These are phyloP conservation scores for Psammodynastes pulverulentus DNA, from an alignment of 2,113 vertebrate species.

Conservation along the genomic window DNA sequence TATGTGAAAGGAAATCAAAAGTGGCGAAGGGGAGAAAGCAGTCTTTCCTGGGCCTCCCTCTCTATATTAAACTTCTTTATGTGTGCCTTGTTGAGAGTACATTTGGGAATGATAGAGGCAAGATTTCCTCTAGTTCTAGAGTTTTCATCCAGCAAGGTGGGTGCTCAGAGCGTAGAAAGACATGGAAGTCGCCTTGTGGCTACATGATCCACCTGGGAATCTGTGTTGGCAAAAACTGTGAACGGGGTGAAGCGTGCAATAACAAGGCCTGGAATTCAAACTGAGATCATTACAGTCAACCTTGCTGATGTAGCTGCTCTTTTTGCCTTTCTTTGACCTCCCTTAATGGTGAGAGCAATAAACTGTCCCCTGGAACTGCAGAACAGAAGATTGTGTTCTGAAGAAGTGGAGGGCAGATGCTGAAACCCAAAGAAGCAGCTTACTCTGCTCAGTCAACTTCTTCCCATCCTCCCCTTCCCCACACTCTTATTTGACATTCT, in stretches of 20 bases:
- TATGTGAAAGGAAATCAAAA: neutral
- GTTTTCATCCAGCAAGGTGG: neutral
- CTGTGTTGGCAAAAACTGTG: neutral
- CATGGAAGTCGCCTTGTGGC: neutral
- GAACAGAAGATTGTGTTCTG: neutral
- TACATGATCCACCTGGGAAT: neutral
- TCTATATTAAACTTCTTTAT: neutral
- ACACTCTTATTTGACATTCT: neutral
- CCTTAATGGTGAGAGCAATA: neutral
- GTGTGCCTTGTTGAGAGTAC: neutral
- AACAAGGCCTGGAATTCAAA: neutral
- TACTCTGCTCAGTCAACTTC: neutral
- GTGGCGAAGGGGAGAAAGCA: neutral
- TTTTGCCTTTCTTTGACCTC: neutral
- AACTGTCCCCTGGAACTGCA: neutral
- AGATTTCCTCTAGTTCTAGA: neutral
- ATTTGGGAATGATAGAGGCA: neutral
- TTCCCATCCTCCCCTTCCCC: neutral
- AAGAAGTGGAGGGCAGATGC: neutral
- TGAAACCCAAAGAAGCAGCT: neutral
- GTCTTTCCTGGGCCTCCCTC: neutral
- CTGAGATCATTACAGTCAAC: neutral
- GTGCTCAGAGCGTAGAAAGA: neutral
- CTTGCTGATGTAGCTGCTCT: neutral
- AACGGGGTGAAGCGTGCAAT: neutral